Percentiles rank a stretch among this genome's conserved stretches.
phyloP scores from a whole-genome alignment of 2,113 vertebrate species.

The Hippocampus zosterae region DNA sequence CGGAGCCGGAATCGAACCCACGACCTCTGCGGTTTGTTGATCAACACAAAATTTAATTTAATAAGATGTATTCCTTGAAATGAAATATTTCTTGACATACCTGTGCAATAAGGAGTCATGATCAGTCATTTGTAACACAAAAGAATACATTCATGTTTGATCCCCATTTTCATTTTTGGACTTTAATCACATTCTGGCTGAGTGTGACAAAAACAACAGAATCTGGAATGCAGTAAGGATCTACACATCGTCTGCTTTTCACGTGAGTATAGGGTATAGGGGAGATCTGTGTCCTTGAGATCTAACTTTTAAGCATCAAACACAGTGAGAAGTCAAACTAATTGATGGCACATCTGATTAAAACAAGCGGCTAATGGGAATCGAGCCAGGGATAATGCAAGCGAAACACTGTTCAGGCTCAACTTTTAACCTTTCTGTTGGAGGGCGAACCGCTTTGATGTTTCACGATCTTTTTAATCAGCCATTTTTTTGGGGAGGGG shows the following conservation, averaged over 20 bases:
- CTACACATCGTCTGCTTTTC: slow-evolving; percentile 15
- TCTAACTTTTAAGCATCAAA: slow-evolving; percentile 64
- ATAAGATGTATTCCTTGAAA: not conserved
- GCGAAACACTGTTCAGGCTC: slow-evolving; percentile 86
- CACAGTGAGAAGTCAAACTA: slow-evolving; percentile 65
- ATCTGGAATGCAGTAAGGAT: slow-evolving; percentile 8
- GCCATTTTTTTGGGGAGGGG: slow-evolving; percentile 43
- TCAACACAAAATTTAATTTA: too few species aligned
- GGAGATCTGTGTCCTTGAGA: slow-evolving; percentile 71
- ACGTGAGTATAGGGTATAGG: slow-evolving; percentile 17
- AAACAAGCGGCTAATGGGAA: slow-evolving; percentile 95
- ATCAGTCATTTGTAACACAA: not conserved
- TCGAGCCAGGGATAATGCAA: slow-evolving; percentile 82
- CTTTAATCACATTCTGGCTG: slow-evolving; percentile 60
- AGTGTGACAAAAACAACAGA: slow-evolving; percentile 42
- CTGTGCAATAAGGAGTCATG: not conserved
- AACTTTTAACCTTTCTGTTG: slow-evolving; percentile 91
- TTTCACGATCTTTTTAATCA: slow-evolving; percentile 92
- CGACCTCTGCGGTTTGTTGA: too few species aligned
- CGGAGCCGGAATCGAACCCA: too few species aligned
- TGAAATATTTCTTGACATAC: not conserved
- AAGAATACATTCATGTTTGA: not conserved
- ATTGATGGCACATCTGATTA: slow-evolving; percentile 83
- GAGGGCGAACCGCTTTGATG: slow-evolving; percentile 88
- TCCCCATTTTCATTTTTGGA: not conserved